A percentile compares a stretch with the other conserved stretches of the same genome.
These are phyloP conservation scores for Herpailurus yagouaroundi DNA, from an alignment of 2,113 vertebrate species.

Conservation along the genomic window DNA sequence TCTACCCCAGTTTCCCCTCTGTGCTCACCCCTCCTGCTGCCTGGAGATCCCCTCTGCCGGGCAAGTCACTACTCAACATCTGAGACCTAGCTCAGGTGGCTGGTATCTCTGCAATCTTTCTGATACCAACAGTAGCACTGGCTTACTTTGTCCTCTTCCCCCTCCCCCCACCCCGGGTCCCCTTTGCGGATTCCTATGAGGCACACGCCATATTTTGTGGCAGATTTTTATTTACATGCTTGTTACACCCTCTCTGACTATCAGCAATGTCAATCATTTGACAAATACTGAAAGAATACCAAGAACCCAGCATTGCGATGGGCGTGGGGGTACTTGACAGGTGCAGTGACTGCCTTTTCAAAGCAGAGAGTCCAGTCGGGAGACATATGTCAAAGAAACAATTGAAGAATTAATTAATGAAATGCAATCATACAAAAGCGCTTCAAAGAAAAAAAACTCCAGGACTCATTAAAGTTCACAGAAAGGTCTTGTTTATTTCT, in stretches of 20 bases:
- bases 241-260: too few relatives aligned
- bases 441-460: not conserved
- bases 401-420: not conserved
- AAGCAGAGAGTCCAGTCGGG: not conserved
- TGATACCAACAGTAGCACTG: too few relatives aligned
- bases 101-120: too few relatives aligned
- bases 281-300: not conserved
- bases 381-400: not conserved
- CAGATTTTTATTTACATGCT: not conserved
- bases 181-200: not conserved
- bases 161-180: too few relatives aligned
- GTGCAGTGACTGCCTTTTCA: too few relatives aligned
- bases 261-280: not conserved
- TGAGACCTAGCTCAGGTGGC: not conserved
- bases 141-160: not conserved
- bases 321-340: accelerated
- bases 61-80: not conserved
- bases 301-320: accelerated
- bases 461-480: not conserved
- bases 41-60: not conserved
- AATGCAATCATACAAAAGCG: not conserved
- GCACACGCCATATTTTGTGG: not conserved
- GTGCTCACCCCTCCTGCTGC: not conserved
- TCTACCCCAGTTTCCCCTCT: not conserved
- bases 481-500: not conserved